These are phyloP conservation scores for Toxotes jaculatrix DNA, from an alignment of 2,113 vertebrate genomes.

Conservation along the genomic window DNA sequence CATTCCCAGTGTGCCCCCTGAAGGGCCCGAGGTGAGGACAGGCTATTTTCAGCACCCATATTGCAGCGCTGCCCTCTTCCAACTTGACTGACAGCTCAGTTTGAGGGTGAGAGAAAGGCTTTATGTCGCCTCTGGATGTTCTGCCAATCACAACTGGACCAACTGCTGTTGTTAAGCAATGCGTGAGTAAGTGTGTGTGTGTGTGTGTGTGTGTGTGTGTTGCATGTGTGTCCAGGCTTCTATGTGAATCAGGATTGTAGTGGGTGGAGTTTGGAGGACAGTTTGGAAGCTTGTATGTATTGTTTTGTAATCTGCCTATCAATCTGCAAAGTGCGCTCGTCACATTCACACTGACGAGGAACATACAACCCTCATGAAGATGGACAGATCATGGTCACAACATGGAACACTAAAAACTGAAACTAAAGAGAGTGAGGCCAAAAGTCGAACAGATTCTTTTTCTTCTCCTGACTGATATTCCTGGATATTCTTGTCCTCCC, in stretches of 20 bases:
- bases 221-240: not conserved
- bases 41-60: slow-evolving; percentile 63
- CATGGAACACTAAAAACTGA: not conserved
- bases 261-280: not conserved
- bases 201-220: slow-evolving; percentile 3
- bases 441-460: not conserved
- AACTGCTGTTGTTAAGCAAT: slow-evolving; percentile 43
- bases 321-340: not conserved
- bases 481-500: not conserved
- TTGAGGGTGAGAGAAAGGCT: slow-evolving; percentile 68
- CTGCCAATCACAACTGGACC: slow-evolving; percentile 67
- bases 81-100: slow-evolving; percentile 70
- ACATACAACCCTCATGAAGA: not conserved
- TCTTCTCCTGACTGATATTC: too few relatives aligned
- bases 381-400: not conserved
- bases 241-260: not conserved
- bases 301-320: not conserved
- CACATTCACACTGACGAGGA: not conserved
- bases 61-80: slow-evolving; percentile 44
- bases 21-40: slow-evolving; percentile 53
- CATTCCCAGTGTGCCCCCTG: slow-evolving; percentile 40
- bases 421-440: not conserved
- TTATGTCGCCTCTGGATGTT: slow-evolving; percentile 68
- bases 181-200: not conserved
- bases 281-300: slow-evolving; percentile 12